These are phyloP conservation scores for Elachura formosa DNA, from an alignment of 2,113 vertebrate species.

Conservation along the genomic window DNA sequence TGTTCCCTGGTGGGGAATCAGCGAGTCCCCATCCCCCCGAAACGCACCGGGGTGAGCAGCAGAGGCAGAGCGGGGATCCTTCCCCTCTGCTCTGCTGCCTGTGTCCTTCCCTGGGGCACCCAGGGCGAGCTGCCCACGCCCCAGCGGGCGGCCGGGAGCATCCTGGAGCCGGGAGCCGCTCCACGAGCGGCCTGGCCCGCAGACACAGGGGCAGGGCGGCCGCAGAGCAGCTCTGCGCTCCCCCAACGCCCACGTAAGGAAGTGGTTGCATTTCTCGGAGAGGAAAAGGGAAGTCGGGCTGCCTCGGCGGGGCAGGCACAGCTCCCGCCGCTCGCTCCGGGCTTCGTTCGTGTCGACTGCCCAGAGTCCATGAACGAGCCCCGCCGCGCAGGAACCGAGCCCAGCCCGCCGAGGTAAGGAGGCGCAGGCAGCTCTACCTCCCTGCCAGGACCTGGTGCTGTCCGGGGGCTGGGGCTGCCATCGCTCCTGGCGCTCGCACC, in stretches of 20 bases:
- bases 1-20: neutral
- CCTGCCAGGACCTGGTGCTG: neutral
- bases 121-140: neutral
- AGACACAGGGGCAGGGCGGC: constrained; percentile 24
- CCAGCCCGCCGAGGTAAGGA: constrained; percentile 32
- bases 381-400: neutral
- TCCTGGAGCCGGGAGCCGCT: neutral
- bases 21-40: neutral
- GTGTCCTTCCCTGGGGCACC: neutral
- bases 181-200: neutral
- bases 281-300: constrained; percentile 74
- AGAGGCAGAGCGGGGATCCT: neutral
- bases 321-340: neutral
- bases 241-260: constrained; percentile 77
- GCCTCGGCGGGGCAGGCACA: neutral
- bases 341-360: constrained; percentile 86
- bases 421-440: neutral
- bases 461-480: neutral
- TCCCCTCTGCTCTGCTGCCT: neutral
- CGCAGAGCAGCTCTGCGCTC: constrained; percentile 13
- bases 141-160: neutral
- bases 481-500: neutral
- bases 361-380: constrained; percentile 85
- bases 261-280: constrained; percentile 74
- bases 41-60: accelerated